These are phyloP conservation scores for Hyposoter didymator DNA, from an alignment of 2,888 invertebrate species.

Conservation along the genomic window DNA sequence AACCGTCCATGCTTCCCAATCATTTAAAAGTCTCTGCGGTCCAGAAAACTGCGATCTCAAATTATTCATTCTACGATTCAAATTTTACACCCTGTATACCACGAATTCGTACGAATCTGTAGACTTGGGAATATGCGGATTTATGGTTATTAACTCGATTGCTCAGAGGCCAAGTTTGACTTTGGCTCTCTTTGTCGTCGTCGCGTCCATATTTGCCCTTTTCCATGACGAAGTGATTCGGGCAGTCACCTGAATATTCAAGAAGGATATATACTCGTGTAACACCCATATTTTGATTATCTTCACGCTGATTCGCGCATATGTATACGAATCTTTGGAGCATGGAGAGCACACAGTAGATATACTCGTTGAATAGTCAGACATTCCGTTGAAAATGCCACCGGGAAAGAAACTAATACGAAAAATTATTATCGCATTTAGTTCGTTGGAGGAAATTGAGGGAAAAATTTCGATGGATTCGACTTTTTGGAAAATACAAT, in stretches of 20 bases:
- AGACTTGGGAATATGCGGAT: slow-evolving; percentile 43
- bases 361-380: slow-evolving; percentile 3
- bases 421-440: no score
- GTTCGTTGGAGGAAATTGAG: no score
- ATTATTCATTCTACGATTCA: neutral
- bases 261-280: neutral
- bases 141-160: slow-evolving; percentile 55
- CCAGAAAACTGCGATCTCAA: neutral
- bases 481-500: no score
- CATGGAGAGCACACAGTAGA: neutral
- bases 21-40: no score
- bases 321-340: neutral
- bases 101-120: slow-evolving; percentile 1
- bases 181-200: slow-evolving; percentile 25
- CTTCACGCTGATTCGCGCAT: slow-evolving; percentile 26
- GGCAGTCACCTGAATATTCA: slow-evolving; percentile 27
- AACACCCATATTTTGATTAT: slow-evolving; percentile 24
- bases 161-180: slow-evolving; percentile 53
- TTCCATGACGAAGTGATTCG: slow-evolving; percentile 22
- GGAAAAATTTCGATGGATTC: no score
- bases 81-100: neutral
- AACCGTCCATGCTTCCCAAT: no score
- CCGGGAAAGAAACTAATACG: no score
- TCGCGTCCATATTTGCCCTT: slow-evolving; percentile 42
- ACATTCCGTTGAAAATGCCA: neutral